Base-by-base conservation (phyloP, 2,888 invertebrate genomes). In the Plusia festucae region DNA sequence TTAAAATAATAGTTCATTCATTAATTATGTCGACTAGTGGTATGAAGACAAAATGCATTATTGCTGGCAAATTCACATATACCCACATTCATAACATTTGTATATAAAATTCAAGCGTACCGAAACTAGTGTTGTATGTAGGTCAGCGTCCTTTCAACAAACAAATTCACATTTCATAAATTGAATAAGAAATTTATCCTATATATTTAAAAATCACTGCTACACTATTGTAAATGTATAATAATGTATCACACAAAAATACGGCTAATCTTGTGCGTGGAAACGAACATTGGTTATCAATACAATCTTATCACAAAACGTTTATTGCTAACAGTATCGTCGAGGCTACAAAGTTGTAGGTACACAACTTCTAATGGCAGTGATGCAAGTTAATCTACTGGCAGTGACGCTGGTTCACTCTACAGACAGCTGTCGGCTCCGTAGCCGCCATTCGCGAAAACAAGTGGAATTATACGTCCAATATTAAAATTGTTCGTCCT, bases 321-420 rank as follows among this genome's bases (percentile, higher is more conserved):
- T 86, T 92, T 93, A 94, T 93, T 93, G 94, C 94, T 94, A 92
- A 88, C 79, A 87, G 84, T 91, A 83, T 80, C 84, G 78, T 87
- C 83, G 87, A 87, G 83, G 85, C 85, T 81, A 65, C 65, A 32
- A 63, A 57, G 72, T 53, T n/a, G n/a, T n/a, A n/a, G n/a, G 68
- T 71, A 63, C 73, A 78, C 74, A 73, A 80, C 76, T 66, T 57
- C 49, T 56, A 70, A 74, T 80, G 80, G 78, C 80, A 80, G 68
- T 68, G 65, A 62, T 49, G 46, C 46, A 49, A 40, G 20, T 49
- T 49, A 49, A 18, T 66, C 30, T n/a, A 24, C 20, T 52, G 52
- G 53, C 91, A 90, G 92, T 92, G 90, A 84, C 84, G 83, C 82
- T 30, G 53, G 40, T 58, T 54, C 56, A 62, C 18, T 67, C 56